Conservation (phyloP, 1,140 invertebrate species). For the Stegodyphus dumicola region DNA sequence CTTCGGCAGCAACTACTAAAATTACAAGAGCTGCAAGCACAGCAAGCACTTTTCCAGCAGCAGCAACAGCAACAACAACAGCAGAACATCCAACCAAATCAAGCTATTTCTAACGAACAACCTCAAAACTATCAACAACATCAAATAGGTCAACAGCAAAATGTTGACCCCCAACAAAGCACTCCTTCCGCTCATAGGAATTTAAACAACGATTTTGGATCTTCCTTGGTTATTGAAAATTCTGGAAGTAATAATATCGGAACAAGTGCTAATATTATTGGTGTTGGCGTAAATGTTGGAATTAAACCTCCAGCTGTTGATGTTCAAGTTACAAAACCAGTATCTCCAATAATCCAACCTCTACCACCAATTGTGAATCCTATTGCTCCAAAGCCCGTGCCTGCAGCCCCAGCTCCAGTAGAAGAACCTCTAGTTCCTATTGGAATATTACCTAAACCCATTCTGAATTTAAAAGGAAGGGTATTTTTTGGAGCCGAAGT, state of each 20-base stretch:
- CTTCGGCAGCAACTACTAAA: constrained; percentile 1
- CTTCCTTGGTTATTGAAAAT: not conserved
- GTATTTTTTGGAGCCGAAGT: constrained; percentile 52
- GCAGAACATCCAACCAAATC: not conserved
- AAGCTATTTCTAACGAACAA: not conserved
- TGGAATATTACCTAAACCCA: constrained; percentile 22
- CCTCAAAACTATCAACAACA: not conserved
- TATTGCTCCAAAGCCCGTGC: not conserved
- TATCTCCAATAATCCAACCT: constrained; percentile 17
- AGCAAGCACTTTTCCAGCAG: not conserved
- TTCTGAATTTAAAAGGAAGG: constrained; percentile 38
- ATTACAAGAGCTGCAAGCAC: not conserved
- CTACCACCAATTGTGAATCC: constrained; percentile 39
- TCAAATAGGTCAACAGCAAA: not conserved
- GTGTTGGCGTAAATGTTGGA: constrained; percentile 41
- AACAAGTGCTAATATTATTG: not conserved
- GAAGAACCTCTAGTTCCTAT: constrained; percentile 22
- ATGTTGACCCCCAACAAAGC: not conserved
- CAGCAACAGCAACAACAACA: not conserved
- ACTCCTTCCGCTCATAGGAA: not conserved
- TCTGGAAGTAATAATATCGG: not conserved
- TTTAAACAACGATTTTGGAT: not conserved
- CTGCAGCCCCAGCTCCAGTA: not conserved
- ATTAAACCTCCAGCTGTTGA: constrained; percentile 38
- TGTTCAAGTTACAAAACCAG: constrained; percentile 28